These are phyloP conservation scores for Diorhabda sublineata DNA, from an alignment of 1,140 invertebrate species.

Conservation along the genomic window DNA sequence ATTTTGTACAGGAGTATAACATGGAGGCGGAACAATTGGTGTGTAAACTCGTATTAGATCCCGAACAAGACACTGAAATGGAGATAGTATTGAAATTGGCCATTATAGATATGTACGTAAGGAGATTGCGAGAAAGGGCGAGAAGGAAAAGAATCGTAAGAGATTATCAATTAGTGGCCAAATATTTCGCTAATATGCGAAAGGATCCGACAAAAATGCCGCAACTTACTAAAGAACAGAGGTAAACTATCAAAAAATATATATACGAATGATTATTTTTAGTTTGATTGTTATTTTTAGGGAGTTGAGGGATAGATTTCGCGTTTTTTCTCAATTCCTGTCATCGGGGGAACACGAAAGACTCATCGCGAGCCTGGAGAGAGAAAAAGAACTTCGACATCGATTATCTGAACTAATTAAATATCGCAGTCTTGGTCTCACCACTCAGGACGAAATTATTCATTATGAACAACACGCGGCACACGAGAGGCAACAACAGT, in stretches of 20 bases:
- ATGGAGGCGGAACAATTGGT: conserved; percentile 87
- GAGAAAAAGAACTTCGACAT: conserved; percentile 77
- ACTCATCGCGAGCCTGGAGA: conserved; percentile 70
- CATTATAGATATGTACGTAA: conserved; percentile 86
- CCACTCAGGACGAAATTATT: conserved; percentile 72
- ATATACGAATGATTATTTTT: background rate
- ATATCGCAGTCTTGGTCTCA: conserved; percentile 77
- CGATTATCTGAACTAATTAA: conserved; percentile 77
- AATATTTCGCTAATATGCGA: conserved; percentile 66
- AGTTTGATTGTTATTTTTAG: conserved; percentile 44
- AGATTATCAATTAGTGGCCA: conserved; percentile 78
- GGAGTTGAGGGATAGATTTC: conserved; percentile 75
- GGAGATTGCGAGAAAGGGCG: conserved; percentile 78
- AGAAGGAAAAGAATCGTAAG: conserved; percentile 81
- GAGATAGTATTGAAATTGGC: conserved; percentile 76
- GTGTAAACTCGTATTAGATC: conserved; percentile 71
- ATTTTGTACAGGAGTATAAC: conserved; percentile 75
- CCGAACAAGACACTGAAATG: conserved; percentile 81
- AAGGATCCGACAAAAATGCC: conserved; percentile 58
- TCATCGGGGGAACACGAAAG: conserved; percentile 78
- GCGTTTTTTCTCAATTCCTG: conserved; percentile 83
- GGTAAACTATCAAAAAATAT: conserved; percentile 45
- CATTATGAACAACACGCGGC: conserved; percentile 75
- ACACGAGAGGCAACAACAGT: conserved; percentile 50
- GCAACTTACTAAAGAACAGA: conserved; percentile 69